Evolutionary conservation across 2,797 vertebrate genomes (phyloP).

Genomic region (Chelonia mydas): DNA sequence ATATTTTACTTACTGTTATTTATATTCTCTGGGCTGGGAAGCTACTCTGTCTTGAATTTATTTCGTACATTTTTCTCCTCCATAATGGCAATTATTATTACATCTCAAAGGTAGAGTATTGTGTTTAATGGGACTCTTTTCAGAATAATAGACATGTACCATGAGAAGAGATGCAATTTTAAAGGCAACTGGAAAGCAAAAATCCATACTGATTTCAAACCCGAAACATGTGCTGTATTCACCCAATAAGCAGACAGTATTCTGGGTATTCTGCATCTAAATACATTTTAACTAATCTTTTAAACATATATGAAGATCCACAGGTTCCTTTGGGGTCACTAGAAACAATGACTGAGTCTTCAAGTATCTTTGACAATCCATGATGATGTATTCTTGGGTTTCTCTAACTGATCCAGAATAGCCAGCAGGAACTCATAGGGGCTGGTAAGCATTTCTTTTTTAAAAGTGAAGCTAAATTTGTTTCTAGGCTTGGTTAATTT

Average conservation of each 20-base stretch:
- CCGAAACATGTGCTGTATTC: conserved; percentile 18
- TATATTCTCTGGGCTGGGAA: not conserved
- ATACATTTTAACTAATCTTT: conserved; percentile 30
- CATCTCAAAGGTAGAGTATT: not conserved
- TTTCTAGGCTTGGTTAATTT: not conserved
- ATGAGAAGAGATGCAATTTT: not conserved
- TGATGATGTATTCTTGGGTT: not conserved
- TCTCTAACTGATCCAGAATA: not conserved
- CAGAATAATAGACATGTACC: not conserved
- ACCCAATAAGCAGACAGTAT: not conserved
- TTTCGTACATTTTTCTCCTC: not conserved
- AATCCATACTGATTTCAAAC: conserved; percentile 20
- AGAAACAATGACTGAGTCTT: not conserved
- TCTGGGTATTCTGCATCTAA: conserved; percentile 9
- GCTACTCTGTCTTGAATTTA: not conserved
- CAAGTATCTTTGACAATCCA: not conserved
- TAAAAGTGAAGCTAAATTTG: not conserved
- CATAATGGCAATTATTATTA: not conserved
- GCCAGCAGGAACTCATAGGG: not conserved
- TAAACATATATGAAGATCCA: not conserved
- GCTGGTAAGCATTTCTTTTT: not conserved
- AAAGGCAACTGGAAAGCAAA: conserved; percentile 6
- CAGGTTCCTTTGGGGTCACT: not conserved
- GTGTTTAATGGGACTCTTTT: not conserved
- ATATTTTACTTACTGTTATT: not conserved